A percentile compares a stretch with the other conserved stretches of the same genome.
Evolutionary conservation across 2,888 invertebrate species (phyloP).

Genomic region (Tribolium freemani): DNA sequence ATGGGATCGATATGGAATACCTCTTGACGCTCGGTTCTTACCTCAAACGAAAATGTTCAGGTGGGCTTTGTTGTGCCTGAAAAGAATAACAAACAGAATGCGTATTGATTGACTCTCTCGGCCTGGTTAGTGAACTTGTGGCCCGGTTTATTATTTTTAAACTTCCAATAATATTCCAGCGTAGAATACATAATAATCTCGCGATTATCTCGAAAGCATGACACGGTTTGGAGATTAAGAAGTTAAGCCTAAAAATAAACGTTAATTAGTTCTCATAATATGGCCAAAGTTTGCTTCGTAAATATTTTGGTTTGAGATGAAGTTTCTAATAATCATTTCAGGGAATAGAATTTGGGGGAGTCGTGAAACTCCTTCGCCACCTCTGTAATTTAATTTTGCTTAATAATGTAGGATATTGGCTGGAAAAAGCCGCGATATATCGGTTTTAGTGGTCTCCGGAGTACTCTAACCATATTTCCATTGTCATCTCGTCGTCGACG

Average conservation of each 20-base stretch:
- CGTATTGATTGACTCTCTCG: conserved; percentile 35
- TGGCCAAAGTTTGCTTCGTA: no score
- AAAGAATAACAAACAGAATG: conserved; percentile 35
- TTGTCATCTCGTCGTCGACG: conserved; percentile 11
- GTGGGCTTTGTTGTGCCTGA: conserved; percentile 24
- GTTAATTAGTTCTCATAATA: no score
- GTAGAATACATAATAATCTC: no score
- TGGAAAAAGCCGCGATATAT: conserved; percentile 19
- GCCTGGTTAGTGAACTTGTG: conserved; percentile 32
- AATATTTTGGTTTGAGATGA: no score
- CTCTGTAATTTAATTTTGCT: conserved; percentile 18
- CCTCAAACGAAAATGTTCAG: conserved; percentile 24
- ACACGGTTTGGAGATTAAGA: no score
- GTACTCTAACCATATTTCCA: conserved; percentile 21
- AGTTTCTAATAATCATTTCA: no score
- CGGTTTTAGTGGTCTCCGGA: conserved; percentile 18
- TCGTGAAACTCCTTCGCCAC: no score
- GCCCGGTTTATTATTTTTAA: conserved; percentile 27
- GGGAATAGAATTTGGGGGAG: no score
- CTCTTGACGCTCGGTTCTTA: conserved; percentile 40
- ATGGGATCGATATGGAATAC: conserved; percentile 42
- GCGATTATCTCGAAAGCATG: no score
- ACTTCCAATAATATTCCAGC: neutral
- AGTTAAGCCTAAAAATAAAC: no score
- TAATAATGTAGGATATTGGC: conserved; percentile 24